phyloP scores from a whole-genome alignment of 1,140 invertebrate genomes.

The Mycetomoellerius zeteki region DNA sequence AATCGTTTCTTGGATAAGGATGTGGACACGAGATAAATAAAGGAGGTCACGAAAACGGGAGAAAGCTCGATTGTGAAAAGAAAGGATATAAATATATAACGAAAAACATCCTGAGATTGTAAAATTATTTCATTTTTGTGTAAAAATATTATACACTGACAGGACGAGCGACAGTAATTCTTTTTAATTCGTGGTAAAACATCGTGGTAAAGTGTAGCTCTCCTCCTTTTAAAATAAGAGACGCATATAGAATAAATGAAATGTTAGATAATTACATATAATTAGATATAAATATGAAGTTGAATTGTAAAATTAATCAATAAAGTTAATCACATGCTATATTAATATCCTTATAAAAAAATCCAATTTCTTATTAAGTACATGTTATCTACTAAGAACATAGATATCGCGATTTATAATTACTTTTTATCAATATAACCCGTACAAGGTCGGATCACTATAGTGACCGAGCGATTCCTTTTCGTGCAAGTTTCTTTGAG shows the following conservation, averaged over 20 bases:
- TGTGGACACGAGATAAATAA: slow-evolving; percentile 59
- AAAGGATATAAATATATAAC: slow-evolving; percentile 11
- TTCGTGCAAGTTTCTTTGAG: too few species aligned
- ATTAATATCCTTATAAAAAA: background rate
- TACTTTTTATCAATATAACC: too few species aligned
- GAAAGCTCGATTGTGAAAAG: background rate
- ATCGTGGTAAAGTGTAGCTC: background rate
- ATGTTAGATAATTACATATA: background rate
- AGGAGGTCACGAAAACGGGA: slow-evolving; percentile 17
- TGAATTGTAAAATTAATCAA: background rate
- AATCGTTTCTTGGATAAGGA: slow-evolving; percentile 60
- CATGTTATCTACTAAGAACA: background rate
- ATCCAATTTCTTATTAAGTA: background rate
- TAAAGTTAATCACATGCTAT: background rate
- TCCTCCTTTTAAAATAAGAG: background rate
- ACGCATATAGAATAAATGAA: background rate
- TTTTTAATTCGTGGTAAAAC: background rate
- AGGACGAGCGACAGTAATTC: background rate
- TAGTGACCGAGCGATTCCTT: too few species aligned
- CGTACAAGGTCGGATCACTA: too few species aligned
- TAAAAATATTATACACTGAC: background rate
- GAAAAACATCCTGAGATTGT: background rate
- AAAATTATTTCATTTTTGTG: background rate
- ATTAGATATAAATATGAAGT: background rate
- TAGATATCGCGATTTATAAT: too few species aligned